These are phyloP conservation scores for Pomacea canaliculata DNA, from an alignment of 2,888 invertebrate genomes.

Conservation along the genomic window DNA sequence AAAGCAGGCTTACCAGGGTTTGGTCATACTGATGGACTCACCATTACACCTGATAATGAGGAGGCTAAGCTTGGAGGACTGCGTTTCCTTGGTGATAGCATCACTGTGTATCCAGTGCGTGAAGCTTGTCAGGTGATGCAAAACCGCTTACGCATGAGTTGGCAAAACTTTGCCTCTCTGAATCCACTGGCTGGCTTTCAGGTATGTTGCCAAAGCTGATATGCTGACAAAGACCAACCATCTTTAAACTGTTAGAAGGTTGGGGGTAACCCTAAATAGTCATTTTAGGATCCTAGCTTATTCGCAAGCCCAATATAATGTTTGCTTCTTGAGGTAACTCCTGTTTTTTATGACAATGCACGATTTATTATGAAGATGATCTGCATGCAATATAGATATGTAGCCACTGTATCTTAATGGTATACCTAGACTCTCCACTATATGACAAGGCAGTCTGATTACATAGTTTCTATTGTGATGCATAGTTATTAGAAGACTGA, in stretches of 20 bases:
- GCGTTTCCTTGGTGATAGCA: conserved; percentile 3
- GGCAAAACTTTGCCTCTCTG: conserved; percentile 14
- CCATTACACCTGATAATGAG: background rate
- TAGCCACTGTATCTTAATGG: background rate
- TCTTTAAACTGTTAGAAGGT: background rate
- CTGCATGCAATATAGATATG: too few species aligned
- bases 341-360: too few species aligned
- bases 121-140: conserved; percentile 10
- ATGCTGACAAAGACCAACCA: background rate
- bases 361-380: too few species aligned
- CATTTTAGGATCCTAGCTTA: too few species aligned
- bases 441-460: background rate
- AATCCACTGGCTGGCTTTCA: conserved; percentile 10
- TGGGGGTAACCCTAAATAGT: too few species aligned
- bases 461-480: background rate
- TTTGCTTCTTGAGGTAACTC: too few species aligned
- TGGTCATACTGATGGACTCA: conserved; percentile 19
- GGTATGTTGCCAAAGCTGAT: background rate
- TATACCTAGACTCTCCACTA: background rate
- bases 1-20: conserved; percentile 22
- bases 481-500: background rate
- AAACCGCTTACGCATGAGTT: conserved; percentile 11
- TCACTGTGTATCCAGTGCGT: conserved; percentile 1
- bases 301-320: too few species aligned
- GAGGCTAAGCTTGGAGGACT: background rate